Conservation (phyloP, 2,113 vertebrate species). For the Grantiella picta region DNA sequence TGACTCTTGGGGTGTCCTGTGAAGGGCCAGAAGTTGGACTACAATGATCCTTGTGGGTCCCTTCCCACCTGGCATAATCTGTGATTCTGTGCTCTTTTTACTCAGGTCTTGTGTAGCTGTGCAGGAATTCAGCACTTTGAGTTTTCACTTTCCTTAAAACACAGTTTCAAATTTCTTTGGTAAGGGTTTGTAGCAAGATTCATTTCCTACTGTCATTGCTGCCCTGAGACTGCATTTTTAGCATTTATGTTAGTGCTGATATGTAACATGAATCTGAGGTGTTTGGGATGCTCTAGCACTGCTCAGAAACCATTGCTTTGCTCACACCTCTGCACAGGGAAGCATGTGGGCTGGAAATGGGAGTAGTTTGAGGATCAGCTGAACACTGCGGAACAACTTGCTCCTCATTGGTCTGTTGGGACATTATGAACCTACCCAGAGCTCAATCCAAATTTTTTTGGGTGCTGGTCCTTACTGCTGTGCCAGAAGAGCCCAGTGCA, state of each 20-base stretch:
- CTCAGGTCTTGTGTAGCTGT: neutral
- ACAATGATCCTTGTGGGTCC: neutral
- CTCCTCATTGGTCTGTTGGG: neutral
- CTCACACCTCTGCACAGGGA: neutral
- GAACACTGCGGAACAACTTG: rapidly evolving
- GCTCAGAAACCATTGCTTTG: neutral
- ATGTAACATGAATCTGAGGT: neutral
- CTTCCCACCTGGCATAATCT: neutral
- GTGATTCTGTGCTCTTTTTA: neutral
- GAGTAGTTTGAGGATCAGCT: neutral
- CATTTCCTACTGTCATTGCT: neutral
- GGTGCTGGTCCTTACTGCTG: neutral
- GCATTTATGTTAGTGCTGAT: neutral
- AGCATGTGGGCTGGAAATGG: neutral
- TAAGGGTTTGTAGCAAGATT: neutral
- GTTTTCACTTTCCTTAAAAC: neutral
- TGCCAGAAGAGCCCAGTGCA: neutral
- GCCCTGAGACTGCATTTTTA: neutral
- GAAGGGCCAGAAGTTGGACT: neutral
- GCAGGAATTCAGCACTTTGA: neutral
- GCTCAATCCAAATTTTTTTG: neutral
- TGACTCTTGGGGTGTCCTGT: neutral
- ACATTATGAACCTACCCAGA: neutral
- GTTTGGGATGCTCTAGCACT: neutral
- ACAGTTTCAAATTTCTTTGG: neutral